Conservation (phyloP, 2,888 invertebrate genomes). For the Mamestra brassicae region DNA sequence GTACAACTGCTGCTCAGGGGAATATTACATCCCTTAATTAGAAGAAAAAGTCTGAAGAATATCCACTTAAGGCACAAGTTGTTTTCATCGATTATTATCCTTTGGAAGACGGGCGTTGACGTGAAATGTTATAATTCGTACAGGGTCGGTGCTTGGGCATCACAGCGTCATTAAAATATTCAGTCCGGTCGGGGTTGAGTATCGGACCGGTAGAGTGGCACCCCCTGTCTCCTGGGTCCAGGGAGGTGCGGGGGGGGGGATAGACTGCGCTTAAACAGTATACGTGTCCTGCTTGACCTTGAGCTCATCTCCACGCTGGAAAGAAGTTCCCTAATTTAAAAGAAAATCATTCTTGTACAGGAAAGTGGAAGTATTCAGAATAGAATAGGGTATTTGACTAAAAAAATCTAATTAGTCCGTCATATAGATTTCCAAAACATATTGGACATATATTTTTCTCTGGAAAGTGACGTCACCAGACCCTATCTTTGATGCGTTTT, state of each 20-base stretch:
- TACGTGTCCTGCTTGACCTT: conserved; percentile 46
- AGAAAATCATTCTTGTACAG: neutral
- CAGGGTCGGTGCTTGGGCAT: conserved; percentile 16
- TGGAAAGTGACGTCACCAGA: no score
- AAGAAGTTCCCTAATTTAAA: neutral
- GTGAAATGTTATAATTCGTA: conserved; percentile 46
- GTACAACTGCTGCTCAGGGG: neutral
- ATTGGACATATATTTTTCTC: no score
- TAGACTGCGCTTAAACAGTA: conserved; percentile 43
- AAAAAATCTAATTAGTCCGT: no score
- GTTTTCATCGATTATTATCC: conserved; percentile 13
- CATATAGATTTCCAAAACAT: no score
- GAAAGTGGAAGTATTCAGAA: no score
- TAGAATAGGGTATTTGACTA: no score
- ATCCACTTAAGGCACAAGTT: neutral
- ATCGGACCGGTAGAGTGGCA: conserved; percentile 8
- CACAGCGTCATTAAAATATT: conserved; percentile 59
- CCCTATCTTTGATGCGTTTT: no score
- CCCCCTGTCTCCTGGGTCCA: neutral
- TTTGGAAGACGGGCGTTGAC: conserved; percentile 14
- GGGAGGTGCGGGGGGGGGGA: neutral
- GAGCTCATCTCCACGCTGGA: neutral
- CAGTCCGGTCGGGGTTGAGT: conserved; percentile 40
- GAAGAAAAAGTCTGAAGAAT: neutral
- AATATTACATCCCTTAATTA: conserved; percentile 1